phyloP scores from a whole-genome alignment of 2,797 vertebrate genomes.

The Myioborus miniatus region DNA sequence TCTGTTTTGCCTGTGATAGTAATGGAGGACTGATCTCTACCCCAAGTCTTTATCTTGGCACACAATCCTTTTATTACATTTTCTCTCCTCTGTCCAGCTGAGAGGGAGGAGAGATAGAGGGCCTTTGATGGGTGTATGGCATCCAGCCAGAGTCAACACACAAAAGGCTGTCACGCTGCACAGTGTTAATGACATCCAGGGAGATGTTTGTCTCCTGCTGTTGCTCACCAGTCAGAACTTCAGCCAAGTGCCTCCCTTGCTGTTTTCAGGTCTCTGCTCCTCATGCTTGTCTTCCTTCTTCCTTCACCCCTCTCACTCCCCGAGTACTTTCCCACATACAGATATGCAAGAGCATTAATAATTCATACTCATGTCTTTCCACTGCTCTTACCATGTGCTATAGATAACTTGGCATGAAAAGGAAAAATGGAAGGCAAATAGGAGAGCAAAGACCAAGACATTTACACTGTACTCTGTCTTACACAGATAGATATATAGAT shows the following conservation, averaged over 20 bases:
- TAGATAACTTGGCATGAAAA: not conserved
- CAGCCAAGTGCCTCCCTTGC: not conserved
- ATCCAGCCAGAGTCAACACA: not conserved
- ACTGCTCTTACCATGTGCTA: not conserved
- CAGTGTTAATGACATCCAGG: not conserved
- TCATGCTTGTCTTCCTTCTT: not conserved
- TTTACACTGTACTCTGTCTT: not conserved
- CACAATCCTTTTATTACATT: not conserved
- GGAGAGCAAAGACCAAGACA: not conserved
- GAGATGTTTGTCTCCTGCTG: not conserved
- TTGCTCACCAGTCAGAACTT: not conserved
- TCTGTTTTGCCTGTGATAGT: not conserved
- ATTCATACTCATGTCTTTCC: not conserved
- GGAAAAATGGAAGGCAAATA: not conserved
- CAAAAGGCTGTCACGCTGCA: fast-evolving
- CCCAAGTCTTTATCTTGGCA: not conserved
- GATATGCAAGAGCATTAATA: not conserved
- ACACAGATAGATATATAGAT: not conserved
- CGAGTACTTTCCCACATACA: not conserved
- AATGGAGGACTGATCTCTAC: not conserved
- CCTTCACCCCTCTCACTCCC: not conserved
- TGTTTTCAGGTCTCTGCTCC: not conserved
- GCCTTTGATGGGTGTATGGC: not conserved
- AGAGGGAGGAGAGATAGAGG: not conserved
- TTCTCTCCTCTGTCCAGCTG: not conserved